Conservation (phyloP, 2,888 invertebrate genomes). For the Vannuccia rotundouncinata region DNA sequence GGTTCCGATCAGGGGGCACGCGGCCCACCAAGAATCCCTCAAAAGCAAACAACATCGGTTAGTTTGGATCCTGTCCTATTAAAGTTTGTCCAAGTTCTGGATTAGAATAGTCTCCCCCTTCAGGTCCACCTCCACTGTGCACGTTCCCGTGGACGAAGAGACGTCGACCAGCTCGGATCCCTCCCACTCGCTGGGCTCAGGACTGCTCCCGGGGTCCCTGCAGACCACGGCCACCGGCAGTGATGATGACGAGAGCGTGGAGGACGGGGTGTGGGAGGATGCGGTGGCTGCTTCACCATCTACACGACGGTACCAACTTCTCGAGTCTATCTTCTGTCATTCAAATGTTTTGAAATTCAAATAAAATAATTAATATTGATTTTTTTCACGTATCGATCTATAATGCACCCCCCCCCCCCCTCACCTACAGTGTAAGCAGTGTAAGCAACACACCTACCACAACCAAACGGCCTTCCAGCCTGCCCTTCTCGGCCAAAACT, state of each 20-base stretch:
- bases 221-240: background rate
- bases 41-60: background rate
- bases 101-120: too few species aligned
- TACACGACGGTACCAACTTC: background rate
- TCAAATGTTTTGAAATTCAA: too few species aligned
- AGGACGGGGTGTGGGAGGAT: conserved; percentile 6
- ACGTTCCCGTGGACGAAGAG: background rate
- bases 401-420: too few species aligned
- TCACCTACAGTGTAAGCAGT: too few species aligned
- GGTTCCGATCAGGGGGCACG: background rate
- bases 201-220: background rate
- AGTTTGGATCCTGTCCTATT: too few species aligned
- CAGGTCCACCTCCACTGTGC: conserved; percentile 1
- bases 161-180: background rate
- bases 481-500: background rate
- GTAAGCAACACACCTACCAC: too few species aligned
- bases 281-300: background rate
- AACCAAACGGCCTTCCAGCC: conserved; percentile 11
- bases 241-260: background rate
- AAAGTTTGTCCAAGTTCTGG: too few species aligned
- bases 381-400: too few species aligned
- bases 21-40: background rate
- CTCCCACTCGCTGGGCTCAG: background rate
- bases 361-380: too few species aligned
- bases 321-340: too few species aligned